These are phyloP conservation scores for Haemorhous mexicanus DNA, from an alignment of 2,113 vertebrate species.

Conservation along the genomic window DNA sequence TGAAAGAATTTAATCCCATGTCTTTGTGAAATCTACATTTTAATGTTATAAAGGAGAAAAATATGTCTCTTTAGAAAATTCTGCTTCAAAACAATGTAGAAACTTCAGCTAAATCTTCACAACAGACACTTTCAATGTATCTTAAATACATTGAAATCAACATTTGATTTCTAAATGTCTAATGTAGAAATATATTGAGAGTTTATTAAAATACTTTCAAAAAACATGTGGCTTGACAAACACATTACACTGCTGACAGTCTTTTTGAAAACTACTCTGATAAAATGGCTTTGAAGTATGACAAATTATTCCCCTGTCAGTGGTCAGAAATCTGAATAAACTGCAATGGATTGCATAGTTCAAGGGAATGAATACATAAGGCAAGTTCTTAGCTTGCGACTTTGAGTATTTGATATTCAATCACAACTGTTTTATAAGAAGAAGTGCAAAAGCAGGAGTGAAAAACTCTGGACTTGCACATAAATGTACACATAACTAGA, in stretches of 20 bases:
- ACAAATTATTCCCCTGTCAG: neutral
- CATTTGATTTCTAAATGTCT: neutral
- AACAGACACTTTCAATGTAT: neutral
- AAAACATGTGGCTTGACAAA: neutral
- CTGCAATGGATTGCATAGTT: neutral
- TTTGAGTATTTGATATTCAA: neutral
- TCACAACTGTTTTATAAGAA: neutral
- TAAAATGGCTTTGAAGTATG: neutral
- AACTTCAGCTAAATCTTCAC: neutral
- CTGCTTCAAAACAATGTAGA: neutral
- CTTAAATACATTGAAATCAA: neutral
- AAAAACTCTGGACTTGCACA: neutral
- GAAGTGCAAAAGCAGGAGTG: neutral
- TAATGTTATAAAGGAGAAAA: neutral
- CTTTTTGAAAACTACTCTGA: neutral
- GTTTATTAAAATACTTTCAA: neutral
- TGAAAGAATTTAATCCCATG: neutral
- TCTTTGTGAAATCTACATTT: neutral
- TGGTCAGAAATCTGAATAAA: slow-evolving; percentile 18
- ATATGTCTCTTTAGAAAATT: neutral
- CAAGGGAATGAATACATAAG: neutral
- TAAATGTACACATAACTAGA: neutral
- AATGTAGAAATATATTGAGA: neutral
- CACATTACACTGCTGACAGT: neutral
- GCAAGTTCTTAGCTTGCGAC: neutral